Conservation (phyloP, 2,797 vertebrate species). For the Lophotriccus pileatus region DNA sequence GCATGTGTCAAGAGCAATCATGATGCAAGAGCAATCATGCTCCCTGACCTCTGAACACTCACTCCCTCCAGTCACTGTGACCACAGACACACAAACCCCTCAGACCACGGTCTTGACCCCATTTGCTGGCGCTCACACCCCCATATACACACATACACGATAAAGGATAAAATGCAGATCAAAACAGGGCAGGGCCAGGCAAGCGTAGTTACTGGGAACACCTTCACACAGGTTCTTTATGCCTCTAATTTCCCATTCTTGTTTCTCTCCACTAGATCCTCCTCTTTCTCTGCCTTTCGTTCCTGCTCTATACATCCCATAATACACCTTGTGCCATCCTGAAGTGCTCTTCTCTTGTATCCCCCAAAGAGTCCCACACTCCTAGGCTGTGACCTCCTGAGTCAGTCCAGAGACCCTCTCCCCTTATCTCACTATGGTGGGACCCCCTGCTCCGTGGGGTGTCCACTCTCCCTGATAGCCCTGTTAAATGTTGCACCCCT, state of each 20-base stretch:
- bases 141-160: not conserved
- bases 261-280: not conserved
- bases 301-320: not conserved
- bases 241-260: not conserved
- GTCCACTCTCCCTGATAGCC: not conserved
- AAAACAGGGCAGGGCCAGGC: not conserved
- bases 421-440: no score
- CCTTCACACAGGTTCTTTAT: not conserved
- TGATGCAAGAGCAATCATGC: fast-evolving
- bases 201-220: not conserved
- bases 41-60: not conserved
- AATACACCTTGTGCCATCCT: not conserved
- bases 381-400: not conserved
- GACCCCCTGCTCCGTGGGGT: not conserved
- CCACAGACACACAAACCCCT: fast-evolving
- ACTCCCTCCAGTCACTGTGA: not conserved
- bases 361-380: no score
- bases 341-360: not conserved
- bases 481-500: not conserved
- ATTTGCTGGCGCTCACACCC: not conserved
- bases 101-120: not conserved
- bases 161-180: not conserved
- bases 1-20: not conserved
- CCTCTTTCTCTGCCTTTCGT: not conserved
- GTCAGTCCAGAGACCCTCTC: fast-evolving